Conservation (phyloP, 2,797 vertebrate genomes). For the Lates japonicus region DNA sequence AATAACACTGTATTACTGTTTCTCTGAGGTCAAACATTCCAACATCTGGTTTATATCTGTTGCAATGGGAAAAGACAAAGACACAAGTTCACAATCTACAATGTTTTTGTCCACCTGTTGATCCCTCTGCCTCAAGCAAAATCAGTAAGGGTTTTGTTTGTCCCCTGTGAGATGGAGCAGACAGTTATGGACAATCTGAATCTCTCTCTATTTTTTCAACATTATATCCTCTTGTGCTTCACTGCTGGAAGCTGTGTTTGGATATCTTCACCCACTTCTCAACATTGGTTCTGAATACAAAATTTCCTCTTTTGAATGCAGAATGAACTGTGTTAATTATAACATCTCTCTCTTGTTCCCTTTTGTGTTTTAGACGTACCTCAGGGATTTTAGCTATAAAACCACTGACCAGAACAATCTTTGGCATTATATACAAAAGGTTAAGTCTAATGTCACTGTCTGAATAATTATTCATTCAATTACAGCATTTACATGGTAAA, state of each 20-base stretch:
- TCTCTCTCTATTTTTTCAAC: neutral
- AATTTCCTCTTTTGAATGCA: neutral
- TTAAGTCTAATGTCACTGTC: slow-evolving; percentile 32
- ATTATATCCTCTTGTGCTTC: neutral
- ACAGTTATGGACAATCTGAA: neutral
- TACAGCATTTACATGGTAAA: neutral
- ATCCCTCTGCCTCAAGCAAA: neutral
- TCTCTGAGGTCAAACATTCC: slow-evolving; percentile 3
- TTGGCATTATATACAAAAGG: slow-evolving; percentile 77
- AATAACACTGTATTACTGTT: slow-evolving; percentile 1
- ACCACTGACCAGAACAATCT: slow-evolving; percentile 72
- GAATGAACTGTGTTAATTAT: neutral
- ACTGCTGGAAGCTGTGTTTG: slow-evolving; percentile 11
- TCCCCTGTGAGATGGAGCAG: neutral
- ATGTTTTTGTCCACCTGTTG: neutral
- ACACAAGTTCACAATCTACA: neutral
- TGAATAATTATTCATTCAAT: neutral
- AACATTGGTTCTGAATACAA: neutral
- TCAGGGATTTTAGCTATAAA: slow-evolving; percentile 51
- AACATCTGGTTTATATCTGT: slow-evolving; percentile 44
- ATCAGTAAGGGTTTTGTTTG: neutral
- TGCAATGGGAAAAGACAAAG: neutral
- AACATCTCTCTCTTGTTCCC: neutral
- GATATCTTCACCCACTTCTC: neutral
- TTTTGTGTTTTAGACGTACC: slow-evolving; percentile 76